These are phyloP conservation scores for Cerastis leucographa DNA, from an alignment of 2,888 invertebrate genomes.

Conservation along the genomic window DNA sequence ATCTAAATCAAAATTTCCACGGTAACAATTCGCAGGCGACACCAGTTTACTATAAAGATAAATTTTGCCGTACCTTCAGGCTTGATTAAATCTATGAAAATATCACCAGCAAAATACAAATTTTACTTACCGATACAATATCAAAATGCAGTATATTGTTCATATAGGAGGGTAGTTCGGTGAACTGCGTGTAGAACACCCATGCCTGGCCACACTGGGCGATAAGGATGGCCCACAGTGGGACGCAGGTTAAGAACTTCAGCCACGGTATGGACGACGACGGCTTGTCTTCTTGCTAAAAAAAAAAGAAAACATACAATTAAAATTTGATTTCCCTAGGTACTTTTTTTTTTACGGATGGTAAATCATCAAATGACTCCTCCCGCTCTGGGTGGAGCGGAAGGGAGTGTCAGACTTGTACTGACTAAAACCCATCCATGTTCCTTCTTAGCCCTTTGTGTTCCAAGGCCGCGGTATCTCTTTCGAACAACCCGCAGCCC, in stretches of 20 bases:
- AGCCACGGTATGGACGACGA: slow-evolving; percentile 93
- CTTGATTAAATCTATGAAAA: background rate
- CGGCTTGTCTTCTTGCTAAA: slow-evolving; percentile 88
- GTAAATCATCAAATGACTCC: too few relatives aligned
- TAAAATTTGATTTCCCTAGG: too few relatives aligned
- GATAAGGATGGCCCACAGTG: slow-evolving; percentile 95
- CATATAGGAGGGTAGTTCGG: slow-evolving; percentile 96
- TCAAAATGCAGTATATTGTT: slow-evolving; percentile 95
- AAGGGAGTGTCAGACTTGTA: too few relatives aligned
- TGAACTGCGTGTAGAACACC: slow-evolving; percentile 96
- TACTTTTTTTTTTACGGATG: too few relatives aligned
- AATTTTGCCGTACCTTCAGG: background rate
- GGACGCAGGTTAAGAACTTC: slow-evolving; percentile 93
- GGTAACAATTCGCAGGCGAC: background rate
- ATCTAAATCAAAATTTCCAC: background rate
- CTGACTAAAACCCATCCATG: too few relatives aligned
- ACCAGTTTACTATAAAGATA: background rate
- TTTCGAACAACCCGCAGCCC: too few relatives aligned
- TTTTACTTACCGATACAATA: slow-evolving; percentile 91
- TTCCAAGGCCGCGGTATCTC: too few relatives aligned
- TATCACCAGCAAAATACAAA: background rate
- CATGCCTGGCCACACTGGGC: slow-evolving; percentile 96
- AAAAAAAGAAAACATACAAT: background rate
- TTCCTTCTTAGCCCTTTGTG: too few relatives aligned
- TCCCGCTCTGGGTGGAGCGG: too few relatives aligned